These are phyloP conservation scores for Hepsetus odoe DNA, from an alignment of 2,113 vertebrate genomes.

Conservation along the genomic window DNA sequence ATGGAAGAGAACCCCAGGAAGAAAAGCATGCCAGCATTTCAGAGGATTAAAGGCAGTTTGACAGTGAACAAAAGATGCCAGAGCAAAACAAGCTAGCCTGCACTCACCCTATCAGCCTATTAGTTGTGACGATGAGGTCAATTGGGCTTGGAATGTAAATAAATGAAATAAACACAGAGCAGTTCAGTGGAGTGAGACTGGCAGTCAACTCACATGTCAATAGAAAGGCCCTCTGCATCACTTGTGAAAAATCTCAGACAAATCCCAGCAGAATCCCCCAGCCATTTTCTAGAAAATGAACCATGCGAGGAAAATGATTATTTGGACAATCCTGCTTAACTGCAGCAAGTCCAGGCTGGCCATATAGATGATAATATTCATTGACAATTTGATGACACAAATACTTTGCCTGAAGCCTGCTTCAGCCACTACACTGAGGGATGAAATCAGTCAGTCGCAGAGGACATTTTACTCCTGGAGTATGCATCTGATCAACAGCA, in stretches of 20 bases:
- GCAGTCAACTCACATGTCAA: conserved; percentile 62
- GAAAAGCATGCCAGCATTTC: background rate
- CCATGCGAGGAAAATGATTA: conserved; percentile 63
- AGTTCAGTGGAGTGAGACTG: conserved; percentile 61
- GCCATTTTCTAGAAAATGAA: conserved; percentile 57
- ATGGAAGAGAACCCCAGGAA: background rate
- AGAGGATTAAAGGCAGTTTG: background rate
- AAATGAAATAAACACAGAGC: conserved; percentile 57
- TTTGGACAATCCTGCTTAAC: conserved; percentile 67
- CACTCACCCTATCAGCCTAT: background rate
- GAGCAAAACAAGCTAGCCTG: background rate
- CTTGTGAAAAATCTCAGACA: conserved; percentile 56
- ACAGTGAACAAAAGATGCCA: background rate
- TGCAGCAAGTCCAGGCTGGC: conserved; percentile 50
- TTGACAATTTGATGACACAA: conserved; percentile 60
- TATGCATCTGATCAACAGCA: conserved; percentile 8
- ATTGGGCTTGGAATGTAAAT: conserved; percentile 34
- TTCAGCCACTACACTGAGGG: background rate
- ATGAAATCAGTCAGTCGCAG: background rate
- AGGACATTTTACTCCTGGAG: conserved; percentile 3
- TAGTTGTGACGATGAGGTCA: conserved; percentile 22
- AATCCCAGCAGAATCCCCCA: conserved; percentile 53
- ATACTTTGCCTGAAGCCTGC: conserved; percentile 36
- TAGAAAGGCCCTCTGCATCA: conserved; percentile 56
- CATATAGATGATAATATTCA: conserved; percentile 62